A percentile compares a stretch with the other conserved stretches of the same genome.
phyloP scores from a whole-genome alignment of 2,888 invertebrate genomes.

The Amphipoea lucens region DNA sequence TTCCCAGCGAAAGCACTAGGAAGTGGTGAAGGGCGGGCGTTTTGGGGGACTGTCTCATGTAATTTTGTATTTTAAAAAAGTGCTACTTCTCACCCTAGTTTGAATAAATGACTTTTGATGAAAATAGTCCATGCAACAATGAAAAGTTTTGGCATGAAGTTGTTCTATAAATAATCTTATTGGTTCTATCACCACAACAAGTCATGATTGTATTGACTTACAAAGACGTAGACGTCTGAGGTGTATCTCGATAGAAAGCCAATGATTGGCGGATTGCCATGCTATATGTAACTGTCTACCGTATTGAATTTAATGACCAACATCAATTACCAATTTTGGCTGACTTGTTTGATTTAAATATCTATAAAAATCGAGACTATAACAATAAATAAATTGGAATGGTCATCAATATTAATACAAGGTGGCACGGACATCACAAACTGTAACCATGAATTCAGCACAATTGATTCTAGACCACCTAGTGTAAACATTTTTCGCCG shows the following conservation, averaged over 20 bases:
- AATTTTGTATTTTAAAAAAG: neutral
- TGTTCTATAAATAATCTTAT: constrained; percentile 8
- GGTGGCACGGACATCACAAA: neutral
- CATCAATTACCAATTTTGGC: constrained; percentile 46
- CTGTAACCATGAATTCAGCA: no score
- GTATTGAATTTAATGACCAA: constrained; percentile 21
- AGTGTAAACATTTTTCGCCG: no score
- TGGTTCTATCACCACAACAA: neutral
- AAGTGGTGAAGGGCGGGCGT: no score
- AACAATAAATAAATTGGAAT: constrained; percentile 14
- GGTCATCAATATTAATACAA: constrained; percentile 9
- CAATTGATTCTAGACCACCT: no score
- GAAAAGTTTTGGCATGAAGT: constrained; percentile 8
- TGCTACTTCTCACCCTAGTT: neutral
- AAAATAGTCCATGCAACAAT: neutral
- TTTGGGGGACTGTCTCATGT: neutral
- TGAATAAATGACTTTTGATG: neutral
- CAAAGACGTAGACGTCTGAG: constrained; percentile 39
- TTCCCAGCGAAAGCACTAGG: neutral
- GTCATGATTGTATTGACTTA: neutral
- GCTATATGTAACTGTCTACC: constrained; percentile 33
- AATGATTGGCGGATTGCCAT: constrained; percentile 60
- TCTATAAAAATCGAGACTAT: constrained; percentile 11
- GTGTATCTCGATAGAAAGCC: constrained; percentile 42
- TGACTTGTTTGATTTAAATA: constrained; percentile 40